phyloP scores from a whole-genome alignment of 2,888 invertebrate species.

The Notodonta ziczac region DNA sequence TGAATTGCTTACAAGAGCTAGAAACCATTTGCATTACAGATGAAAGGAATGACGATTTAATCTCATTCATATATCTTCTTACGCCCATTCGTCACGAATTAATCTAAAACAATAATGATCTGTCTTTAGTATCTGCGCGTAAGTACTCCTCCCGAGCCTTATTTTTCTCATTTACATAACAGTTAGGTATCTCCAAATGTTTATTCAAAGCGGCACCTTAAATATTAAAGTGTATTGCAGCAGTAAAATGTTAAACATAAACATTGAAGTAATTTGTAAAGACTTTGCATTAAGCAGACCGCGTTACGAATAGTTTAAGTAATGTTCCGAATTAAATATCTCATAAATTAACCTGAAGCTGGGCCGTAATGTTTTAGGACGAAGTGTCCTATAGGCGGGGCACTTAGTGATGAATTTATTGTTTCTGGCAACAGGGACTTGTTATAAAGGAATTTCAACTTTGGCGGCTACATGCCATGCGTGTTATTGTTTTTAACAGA shows the following conservation, averaged over 20 bases:
- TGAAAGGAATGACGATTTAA: background rate
- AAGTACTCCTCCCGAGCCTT: background rate
- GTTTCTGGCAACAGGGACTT: constrained; percentile 9
- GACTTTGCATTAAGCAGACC: constrained; percentile 30
- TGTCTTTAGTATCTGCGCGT: background rate
- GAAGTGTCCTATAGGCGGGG: background rate
- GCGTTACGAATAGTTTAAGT: constrained; percentile 26
- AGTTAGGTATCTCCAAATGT: background rate
- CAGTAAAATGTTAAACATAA: constrained; percentile 18
- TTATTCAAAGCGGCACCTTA: constrained; percentile 8
- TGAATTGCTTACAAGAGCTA: constrained; percentile 9
- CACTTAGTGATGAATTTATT: background rate
- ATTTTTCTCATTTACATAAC: background rate
- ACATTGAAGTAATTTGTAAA: constrained; percentile 26
- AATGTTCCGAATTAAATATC: constrained; percentile 36
- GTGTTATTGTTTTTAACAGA: no score
- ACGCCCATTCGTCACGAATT: background rate
- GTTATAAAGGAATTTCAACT: background rate
- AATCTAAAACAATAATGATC: background rate
- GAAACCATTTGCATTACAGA: constrained; percentile 7
- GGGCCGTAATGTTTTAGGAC: constrained; percentile 25
- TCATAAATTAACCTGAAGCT: constrained; percentile 34
- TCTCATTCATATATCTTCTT: constrained; percentile 3
- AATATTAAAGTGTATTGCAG: constrained; percentile 16
- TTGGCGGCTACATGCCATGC: no score